Evolutionary conservation across 2,113 vertebrate species (phyloP).

Genomic region (Bagarius yarrelli): DNA sequence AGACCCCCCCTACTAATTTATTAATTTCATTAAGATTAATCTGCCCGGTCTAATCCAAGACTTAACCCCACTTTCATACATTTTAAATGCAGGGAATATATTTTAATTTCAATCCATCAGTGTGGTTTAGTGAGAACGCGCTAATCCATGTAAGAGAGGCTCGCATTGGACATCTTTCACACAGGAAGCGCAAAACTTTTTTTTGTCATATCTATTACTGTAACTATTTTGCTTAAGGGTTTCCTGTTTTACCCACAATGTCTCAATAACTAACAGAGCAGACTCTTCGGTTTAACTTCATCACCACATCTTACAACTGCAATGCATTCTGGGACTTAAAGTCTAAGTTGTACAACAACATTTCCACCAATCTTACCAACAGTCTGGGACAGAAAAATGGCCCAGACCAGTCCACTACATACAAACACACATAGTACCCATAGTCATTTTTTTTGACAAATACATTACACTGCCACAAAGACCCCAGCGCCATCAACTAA

Average conservation of each 20-base stretch:
- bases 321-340: not conserved
- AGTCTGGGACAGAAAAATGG: too few species aligned
- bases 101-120: constrained; percentile 6
- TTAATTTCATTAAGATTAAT: not conserved
- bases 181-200: not conserved
- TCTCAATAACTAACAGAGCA: not conserved
- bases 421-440: too few species aligned
- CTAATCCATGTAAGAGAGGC: not conserved
- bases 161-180: not conserved
- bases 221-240: not conserved
- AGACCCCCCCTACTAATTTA: not conserved
- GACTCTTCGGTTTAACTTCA: too few species aligned
- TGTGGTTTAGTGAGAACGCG: not conserved
- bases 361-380: too few species aligned
- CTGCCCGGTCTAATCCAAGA: constrained; percentile 1
- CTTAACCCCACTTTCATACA: constrained; percentile 11
- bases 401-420: too few species aligned
- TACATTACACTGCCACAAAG: too few species aligned
- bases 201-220: not conserved
- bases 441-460: too few species aligned
- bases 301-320: not conserved
- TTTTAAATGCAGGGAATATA: not conserved
- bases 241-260: not conserved
- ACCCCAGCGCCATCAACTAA: too few species aligned
- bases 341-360: not conserved